Conservation (phyloP, 2,797 vertebrate species). For the Mycteria americana region DNA sequence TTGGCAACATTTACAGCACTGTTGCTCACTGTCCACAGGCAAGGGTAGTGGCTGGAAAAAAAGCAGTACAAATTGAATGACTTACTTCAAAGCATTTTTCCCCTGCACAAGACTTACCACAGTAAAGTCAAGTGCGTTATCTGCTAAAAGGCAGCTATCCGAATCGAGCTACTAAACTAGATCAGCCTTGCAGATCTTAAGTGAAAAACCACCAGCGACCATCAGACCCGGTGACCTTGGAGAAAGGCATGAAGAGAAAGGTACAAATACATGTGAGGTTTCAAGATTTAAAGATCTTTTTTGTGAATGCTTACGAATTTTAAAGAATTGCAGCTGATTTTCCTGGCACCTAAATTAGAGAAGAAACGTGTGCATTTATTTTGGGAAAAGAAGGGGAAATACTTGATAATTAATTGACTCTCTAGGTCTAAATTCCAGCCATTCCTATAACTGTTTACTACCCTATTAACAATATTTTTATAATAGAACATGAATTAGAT, state of each 20-base stretch:
- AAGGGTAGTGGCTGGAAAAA: slow-evolving; percentile 85
- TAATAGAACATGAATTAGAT: not conserved
- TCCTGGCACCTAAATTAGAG: not conserved
- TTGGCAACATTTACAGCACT: slow-evolving; percentile 74
- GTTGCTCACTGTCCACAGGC: slow-evolving; percentile 89
- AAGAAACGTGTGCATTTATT: not conserved
- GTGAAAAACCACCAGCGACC: not conserved
- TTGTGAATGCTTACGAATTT: not conserved
- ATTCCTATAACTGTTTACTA: not conserved
- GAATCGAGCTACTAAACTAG: not conserved
- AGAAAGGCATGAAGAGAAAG: not conserved
- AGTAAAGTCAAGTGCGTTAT: not conserved
- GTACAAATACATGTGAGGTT: not conserved
- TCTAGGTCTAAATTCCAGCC: not conserved
- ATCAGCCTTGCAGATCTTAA: not conserved
- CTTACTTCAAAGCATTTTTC: not conserved
- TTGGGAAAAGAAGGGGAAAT: not conserved
- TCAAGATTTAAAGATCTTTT: not conserved
- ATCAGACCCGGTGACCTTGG: not conserved
- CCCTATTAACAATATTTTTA: not conserved
- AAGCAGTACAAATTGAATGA: not conserved
- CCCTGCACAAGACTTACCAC: not conserved
- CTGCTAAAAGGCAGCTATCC: not conserved
- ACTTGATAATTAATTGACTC: not conserved
- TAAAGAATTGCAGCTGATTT: not conserved